These are phyloP conservation scores for Metridium senile DNA, from an alignment of 92 coral and sea anemone species.

Conservation along the genomic window DNA sequence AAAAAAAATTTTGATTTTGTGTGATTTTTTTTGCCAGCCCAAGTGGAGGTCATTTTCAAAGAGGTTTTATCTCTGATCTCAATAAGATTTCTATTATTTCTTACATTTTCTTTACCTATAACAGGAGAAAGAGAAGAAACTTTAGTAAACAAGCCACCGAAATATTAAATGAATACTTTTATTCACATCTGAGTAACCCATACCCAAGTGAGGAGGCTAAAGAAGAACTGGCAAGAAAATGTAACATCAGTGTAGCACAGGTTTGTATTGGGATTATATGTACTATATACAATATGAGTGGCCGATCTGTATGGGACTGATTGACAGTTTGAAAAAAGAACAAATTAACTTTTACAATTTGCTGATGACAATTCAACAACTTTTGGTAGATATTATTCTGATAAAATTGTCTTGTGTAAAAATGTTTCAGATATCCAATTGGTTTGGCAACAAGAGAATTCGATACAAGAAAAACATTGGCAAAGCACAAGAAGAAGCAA, in stretches of 20 bases:
- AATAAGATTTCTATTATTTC: no score
- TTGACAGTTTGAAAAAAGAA: not conserved
- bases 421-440: slow-evolving; percentile 81
- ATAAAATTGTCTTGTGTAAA: not conserved
- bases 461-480: slow-evolving; percentile 98
- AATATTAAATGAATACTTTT: slow-evolving; percentile 95
- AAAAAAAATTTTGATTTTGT: no score
- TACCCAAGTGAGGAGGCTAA: slow-evolving; percentile 99
- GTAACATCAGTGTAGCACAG: slow-evolving; percentile 99
- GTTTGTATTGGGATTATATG: slow-evolving; percentile 20
- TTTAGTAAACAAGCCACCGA: slow-evolving; percentile 99
- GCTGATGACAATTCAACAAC: no score
- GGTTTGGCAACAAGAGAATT: slow-evolving; percentile 99
- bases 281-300: no score
- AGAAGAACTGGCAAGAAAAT: slow-evolving; percentile 96
- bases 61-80: no score
- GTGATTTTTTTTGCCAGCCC: no score
- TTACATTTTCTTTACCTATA: not conserved
- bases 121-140: slow-evolving; percentile 94
- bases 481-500: slow-evolving; percentile 98
- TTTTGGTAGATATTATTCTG: no score
- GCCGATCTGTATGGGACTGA: no score
- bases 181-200: slow-evolving; percentile 97
- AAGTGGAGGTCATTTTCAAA: no score
- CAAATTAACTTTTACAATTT: no score